Evolutionary conservation across 2,113 vertebrate genomes (phyloP).

Genomic region (Polypterus bichir): DNA sequence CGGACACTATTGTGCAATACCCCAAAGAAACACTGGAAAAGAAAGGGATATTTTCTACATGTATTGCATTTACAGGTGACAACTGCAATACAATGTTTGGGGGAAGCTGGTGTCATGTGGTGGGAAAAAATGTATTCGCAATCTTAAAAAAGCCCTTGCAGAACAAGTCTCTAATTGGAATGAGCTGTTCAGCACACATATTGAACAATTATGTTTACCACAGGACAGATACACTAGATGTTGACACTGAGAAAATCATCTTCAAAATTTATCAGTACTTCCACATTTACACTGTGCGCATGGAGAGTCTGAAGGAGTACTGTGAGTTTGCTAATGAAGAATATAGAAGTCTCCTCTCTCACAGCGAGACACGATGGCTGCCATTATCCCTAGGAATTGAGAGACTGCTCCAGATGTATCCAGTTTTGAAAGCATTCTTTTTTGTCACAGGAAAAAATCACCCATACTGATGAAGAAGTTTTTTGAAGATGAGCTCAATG

Average conservation of each 20-base stretch:
- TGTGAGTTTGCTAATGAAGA: slow-evolving; percentile 3
- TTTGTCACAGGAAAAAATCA: slow-evolving; percentile 20
- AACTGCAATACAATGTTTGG: not conserved
- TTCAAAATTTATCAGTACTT: not conserved
- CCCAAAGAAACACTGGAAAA: not conserved
- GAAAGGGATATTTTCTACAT: not conserved
- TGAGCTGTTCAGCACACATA: slow-evolving; percentile 19
- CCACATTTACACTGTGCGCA: slow-evolving; percentile 16
- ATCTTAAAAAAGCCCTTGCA: slow-evolving; percentile 17
- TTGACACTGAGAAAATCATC: slow-evolving; percentile 15
- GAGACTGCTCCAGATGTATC: slow-evolving; percentile 19
- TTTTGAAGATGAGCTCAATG: slow-evolving; percentile 5
- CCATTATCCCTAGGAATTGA: slow-evolving; percentile 17
- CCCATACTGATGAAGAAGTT: slow-evolving; percentile 2
- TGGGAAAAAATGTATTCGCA: not conserved
- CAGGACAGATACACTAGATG: slow-evolving; percentile 17
- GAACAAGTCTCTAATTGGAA: slow-evolving; percentile 18
- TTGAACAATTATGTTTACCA: slow-evolving; percentile 19
- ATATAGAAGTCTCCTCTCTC: slow-evolving; percentile 16
- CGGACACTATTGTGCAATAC: not conserved
- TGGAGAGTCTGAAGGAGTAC: not conserved
- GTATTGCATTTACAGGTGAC: not conserved
- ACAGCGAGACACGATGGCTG: slow-evolving; percentile 19
- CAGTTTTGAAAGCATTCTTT: slow-evolving; percentile 21
- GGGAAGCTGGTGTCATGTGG: not conserved